Conservation (phyloP, 1,140 invertebrate genomes). For the Pinna nobilis region DNA sequence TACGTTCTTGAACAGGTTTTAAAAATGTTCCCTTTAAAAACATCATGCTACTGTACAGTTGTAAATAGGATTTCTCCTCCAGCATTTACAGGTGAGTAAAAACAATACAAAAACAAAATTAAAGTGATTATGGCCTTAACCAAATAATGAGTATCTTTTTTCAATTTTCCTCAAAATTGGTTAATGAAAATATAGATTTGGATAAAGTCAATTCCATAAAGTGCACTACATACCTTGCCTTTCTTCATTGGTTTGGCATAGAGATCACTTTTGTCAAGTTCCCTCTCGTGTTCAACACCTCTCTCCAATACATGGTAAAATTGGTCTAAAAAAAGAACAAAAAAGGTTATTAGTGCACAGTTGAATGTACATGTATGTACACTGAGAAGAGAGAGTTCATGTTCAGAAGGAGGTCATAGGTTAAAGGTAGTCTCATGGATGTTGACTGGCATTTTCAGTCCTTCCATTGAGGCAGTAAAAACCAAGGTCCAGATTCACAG, state of each 20-base stretch:
- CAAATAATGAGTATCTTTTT: background rate
- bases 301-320: conserved; percentile 20
- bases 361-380: too few relatives aligned
- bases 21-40: background rate
- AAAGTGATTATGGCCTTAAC: too few relatives aligned
- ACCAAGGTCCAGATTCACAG: too few relatives aligned
- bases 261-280: conserved; percentile 11
- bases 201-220: too few relatives aligned
- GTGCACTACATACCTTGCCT: conserved; percentile 15
- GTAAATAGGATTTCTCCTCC: background rate
- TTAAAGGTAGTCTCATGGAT: too few relatives aligned
- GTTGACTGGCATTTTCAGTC: too few relatives aligned
- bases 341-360: too few relatives aligned
- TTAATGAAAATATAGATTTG: background rate
- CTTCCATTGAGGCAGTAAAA: too few relatives aligned
- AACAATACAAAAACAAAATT: background rate
- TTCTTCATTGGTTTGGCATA: conserved; percentile 54
- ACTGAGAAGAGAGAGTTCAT: too few relatives aligned
- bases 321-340: conserved; percentile 4
- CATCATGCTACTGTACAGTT: background rate
- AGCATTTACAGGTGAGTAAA: background rate
- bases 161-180: background rate
- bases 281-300: conserved; percentile 16
- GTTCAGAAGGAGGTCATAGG: too few relatives aligned
- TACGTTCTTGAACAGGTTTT: background rate